Evolutionary conservation across 2,113 vertebrate species (phyloP), one percentile per base, ranked within the genome.

Genomic region (Anthoscopus minutus): DNA sequence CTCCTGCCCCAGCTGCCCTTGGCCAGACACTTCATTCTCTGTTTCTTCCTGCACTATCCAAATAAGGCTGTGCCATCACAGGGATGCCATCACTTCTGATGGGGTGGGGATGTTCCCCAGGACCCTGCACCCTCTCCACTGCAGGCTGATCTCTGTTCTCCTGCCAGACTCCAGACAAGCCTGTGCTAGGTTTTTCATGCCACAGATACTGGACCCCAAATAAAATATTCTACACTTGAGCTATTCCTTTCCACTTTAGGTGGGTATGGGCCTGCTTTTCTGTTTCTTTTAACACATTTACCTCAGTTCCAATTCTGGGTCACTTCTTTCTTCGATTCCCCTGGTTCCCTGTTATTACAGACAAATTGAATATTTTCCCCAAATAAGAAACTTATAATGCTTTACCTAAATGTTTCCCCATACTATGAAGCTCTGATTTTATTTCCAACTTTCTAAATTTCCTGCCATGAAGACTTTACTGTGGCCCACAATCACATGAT

Each of bases 41-140:
- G 7, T 40, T 47, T 20, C 53, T 83, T 77, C 38, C 48, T 72
- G 48, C 25, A 53, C 15, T 44, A n/a, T 7, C 44, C 38, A 44
- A 50, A 45, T 8, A 11, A 38, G 23, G n/a, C 6, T 35, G 15
- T 14, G 1, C 19, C 48, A 24, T 13, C 38, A 28, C 0, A 0
- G 62, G 27, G 7, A 31, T 15, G 51, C 30, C 45, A 54, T 15
- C 4, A 0, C 37, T 51, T 74, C 53, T 2, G 2, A 14, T 0
- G 1, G 27, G 7, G 2, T 56, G 38, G 18, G 18, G 28, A 22
- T 31, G 15, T 31, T 64, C 16, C 25, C 9, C 50, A 37, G 42
- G 47, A 24, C 9, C 33, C 45, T 65, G 40, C 27, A 45, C 12
- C 21, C 16, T 51, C 58, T 38, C 64, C 9, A n/a, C 10, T 21